Evolutionary conservation across 2,113 vertebrate species (phyloP).

Genomic region (Nansenia antarctica): DNA sequence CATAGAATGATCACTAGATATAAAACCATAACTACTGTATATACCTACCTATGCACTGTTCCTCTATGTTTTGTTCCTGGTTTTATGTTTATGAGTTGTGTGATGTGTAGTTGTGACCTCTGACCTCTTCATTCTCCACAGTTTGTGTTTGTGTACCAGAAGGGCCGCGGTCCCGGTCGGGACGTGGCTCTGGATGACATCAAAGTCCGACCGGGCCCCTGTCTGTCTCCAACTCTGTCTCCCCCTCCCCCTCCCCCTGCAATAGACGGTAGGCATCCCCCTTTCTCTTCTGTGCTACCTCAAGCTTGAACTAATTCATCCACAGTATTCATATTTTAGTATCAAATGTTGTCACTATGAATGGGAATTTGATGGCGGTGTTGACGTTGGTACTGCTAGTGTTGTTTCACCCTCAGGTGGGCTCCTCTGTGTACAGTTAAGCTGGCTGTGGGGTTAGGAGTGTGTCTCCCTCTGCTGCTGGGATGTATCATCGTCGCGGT

Average conservation of each 20-base stretch:
- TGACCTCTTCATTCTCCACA: conserved; percentile 25
- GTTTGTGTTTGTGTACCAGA: conserved; percentile 72
- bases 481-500: conserved; percentile 33
- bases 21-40: no score
- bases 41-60: no score
- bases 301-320: no score
- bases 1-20: no score
- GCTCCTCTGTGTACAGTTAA: conserved; percentile 35
- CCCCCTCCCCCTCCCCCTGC: conserved; percentile 27
- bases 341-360: no score
- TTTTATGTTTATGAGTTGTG: neutral
- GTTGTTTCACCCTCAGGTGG: no score
- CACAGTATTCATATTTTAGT: no score
- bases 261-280: conserved; percentile 45
- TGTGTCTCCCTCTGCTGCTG: conserved; percentile 57
- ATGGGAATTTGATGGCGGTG: no score
- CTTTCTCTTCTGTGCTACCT: neutral
- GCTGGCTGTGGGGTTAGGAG: conserved; percentile 44
- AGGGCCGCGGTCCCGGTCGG: conserved; percentile 48
- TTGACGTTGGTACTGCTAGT: no score
- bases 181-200: conserved; percentile 72
- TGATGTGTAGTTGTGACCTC: neutral
- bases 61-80: neutral
- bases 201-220: conserved; percentile 40
- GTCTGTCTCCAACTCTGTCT: conserved; percentile 53